Evolutionary conservation across 2,888 invertebrate genomes (phyloP).

Genomic region (Ophonus ardosiacus): DNA sequence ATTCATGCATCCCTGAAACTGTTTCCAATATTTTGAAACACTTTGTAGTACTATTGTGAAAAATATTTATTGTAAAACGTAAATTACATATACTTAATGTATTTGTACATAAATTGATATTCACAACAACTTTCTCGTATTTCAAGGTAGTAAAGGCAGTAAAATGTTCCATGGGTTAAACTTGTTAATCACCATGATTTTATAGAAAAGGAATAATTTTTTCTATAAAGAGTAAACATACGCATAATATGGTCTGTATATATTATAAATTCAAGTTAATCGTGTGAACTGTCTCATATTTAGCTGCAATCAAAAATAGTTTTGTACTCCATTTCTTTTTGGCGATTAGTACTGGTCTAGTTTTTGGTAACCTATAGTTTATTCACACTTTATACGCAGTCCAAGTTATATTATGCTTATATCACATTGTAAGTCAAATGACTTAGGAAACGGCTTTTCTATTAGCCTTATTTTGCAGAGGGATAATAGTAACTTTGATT

Average conservation of each 20-base stretch:
- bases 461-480: no score
- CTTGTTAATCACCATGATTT: constrained; percentile 11
- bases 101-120: constrained; percentile 28
- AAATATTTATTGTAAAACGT: neutral
- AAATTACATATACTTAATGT: constrained; percentile 28
- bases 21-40: no score
- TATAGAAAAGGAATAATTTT: neutral
- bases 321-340: neutral
- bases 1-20: no score
- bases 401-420: no score
- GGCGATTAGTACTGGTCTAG: neutral
- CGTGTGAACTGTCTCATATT: constrained; percentile 15
- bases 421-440: no score
- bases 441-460: no score
- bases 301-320: neutral
- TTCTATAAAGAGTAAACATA: neutral
- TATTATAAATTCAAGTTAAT: neutral
- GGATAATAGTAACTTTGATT: no score
- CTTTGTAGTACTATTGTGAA: neutral
- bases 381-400: neutral
- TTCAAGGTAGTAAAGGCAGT: constrained; percentile 31
- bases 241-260: neutral
- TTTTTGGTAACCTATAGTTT: neutral
- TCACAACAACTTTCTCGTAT: constrained; percentile 58
- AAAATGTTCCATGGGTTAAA: constrained; percentile 5